Percentiles rank a stretch among this genome's conserved stretches.
Evolutionary conservation across 2,797 vertebrate species (phyloP).

Genomic region (Pelobates cultripes): DNA sequence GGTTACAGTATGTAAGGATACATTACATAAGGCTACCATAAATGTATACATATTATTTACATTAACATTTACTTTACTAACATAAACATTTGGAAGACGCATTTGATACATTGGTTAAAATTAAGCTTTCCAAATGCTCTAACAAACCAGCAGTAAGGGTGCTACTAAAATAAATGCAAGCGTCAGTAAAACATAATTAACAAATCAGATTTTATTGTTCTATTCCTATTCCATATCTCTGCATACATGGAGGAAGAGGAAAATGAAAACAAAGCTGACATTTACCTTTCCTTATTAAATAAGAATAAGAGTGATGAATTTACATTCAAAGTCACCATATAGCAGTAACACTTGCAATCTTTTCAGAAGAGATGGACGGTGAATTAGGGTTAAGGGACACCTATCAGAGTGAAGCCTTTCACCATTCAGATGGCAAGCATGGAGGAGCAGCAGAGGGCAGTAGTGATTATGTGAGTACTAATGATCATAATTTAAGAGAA

Average conservation of each 20-base stretch:
- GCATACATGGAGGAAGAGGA: slow-evolving; percentile 7
- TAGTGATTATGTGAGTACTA: background rate
- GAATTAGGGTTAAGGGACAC: background rate
- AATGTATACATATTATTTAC: no score
- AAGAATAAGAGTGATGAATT: background rate
- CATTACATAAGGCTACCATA: no score
- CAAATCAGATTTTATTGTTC: background rate
- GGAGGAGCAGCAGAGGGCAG: background rate
- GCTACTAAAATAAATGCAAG: background rate
- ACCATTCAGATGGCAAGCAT: background rate
- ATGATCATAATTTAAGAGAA: slow-evolving; percentile 5
- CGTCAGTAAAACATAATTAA: background rate
- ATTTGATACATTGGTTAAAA: background rate
- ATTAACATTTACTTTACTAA: no score
- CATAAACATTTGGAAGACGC: background rate
- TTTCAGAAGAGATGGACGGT: background rate
- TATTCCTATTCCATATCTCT: background rate
- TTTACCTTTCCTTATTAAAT: slow-evolving; percentile 23
- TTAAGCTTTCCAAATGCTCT: background rate
- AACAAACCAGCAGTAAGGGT: background rate
- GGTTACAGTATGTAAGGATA: no score
- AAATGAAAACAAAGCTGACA: slow-evolving; percentile 19
- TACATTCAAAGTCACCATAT: background rate
- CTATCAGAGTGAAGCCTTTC: background rate
- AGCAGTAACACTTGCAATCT: background rate